Evolutionary conservation across 2,797 vertebrate genomes (phyloP), one percentile per base, ranked within the genome.

Genomic region (Argya squamiceps): DNA sequence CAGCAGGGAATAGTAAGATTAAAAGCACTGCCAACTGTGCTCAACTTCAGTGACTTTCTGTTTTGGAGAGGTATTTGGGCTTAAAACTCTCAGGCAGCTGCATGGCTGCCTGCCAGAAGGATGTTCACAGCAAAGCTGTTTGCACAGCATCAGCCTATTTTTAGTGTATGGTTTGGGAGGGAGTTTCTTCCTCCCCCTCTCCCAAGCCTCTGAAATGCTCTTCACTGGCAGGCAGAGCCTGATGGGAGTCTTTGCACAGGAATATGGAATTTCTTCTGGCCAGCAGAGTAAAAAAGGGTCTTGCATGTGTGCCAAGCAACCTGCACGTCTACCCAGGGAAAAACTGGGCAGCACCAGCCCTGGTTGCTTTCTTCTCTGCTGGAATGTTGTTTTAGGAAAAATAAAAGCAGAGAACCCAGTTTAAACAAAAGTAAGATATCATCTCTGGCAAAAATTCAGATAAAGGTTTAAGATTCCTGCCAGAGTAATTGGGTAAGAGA

Each of bases 141-240:
- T 80, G 78, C 55, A 43, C 49, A 89, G 89, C 73, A 74, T 63
- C 81, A 68, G 55, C 85, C 78, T 97, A 95, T 97, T 96, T 97
- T 95, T 96, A 95, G 83, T 32, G 30, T 8, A 18, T 1, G 10
- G 43, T 11, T 26, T 9, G 43, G 76, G 80, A 93, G 71, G 2
- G 30, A 79, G 32, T 27, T 56, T 95, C 78, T 89, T 68, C 70
- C 88, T 77, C 49, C 12, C 32, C 21, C 43, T 78, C 46, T 49
- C 76, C 82, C 64, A 74, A 63, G 64, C 69, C 62, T 88, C 88
- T 19, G 22, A 47, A 68, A 86, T 44, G 36, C 65, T 84, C 83
- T 93, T 68, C 49, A 24, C 24, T 21, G 75, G 64, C 60, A 89
- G 43, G 44, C 62, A 46, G 36, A 67, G 36, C 55, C 53, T 20